Base-by-base conservation (phyloP, 1,140 invertebrate genomes). In the Drosophila tsacasi region DNA sequence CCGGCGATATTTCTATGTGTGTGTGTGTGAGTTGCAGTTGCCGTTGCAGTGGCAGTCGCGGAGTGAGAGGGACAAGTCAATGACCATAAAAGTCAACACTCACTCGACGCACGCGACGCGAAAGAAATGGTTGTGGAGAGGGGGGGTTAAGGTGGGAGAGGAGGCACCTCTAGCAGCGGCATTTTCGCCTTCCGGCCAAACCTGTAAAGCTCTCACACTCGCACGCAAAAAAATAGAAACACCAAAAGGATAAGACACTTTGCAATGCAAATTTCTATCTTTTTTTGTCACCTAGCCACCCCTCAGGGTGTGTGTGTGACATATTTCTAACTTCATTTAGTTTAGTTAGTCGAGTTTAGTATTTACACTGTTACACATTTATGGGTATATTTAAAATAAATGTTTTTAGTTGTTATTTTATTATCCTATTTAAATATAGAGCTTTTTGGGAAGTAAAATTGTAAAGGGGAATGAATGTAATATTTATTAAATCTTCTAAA, bases 21-120 rank as follows among this genome's bases (percentile, higher is more conserved):
- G 19, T 23, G 44, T 23, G 47, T n/a, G 23, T 47, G 21, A 1
- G 44, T 30, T 54, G 27, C 27, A 5, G 27, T 27, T 30, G 50
- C 50, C 19, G 30, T 54, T 60, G 76, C 35, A 52, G 30, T 61
- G 15, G 47, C 49, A 55, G 42, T 23, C 35, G 25, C 57, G 40
- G 65, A 58, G 52, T 55, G 66, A 59, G 60, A 49, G 40, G 76
- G 60, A 78, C 63, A 77, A 79, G 76, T 79, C 76, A 79, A 72
- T 79, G 76, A 79, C 76, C 76, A 79, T 79, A 72, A 78, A 72
- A 79, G 76, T 79, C 75, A 79, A 79, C 75, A 77, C 75, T 77
- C 75, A 69, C 57, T 78, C 64, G 64, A 50, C 74, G 66, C 42
- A 72, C 60, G 58, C 39, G 68, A 71, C 27, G 67, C 39, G 25